These are phyloP conservation scores for Ammodytes dubius DNA, from an alignment of 2,113 vertebrate genomes.

Conservation along the genomic window DNA sequence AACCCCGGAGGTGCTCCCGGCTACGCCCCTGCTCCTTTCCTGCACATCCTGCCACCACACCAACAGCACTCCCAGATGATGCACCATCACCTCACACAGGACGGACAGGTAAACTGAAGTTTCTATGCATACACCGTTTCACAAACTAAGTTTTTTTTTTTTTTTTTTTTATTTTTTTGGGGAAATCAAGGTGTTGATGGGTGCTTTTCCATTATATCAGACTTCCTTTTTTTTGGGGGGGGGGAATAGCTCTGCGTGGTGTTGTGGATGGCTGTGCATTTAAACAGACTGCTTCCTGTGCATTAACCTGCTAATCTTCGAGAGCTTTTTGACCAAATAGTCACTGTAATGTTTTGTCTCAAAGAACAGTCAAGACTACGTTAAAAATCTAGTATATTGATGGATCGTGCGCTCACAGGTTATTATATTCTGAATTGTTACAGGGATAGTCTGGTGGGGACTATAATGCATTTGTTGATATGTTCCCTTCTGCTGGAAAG, in stretches of 20 bases:
- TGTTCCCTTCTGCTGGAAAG: neutral
- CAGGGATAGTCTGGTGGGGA: too few species aligned
- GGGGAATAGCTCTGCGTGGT: neutral
- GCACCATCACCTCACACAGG: conserved; percentile 89
- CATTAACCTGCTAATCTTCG: neutral
- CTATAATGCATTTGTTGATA: neutral
- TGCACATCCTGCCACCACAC: conserved; percentile 95
- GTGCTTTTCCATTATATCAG: neutral
- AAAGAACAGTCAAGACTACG: neutral
- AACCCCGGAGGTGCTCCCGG: conserved; percentile 92
- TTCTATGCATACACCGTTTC: neutral
- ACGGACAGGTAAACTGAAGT: conserved; percentile 78
- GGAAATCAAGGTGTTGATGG: neutral
- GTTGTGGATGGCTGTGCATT: neutral
- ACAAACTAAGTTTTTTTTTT: neutral
- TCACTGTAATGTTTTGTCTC: neutral
- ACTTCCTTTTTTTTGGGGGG: neutral
- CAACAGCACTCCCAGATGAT: conserved; percentile 97
- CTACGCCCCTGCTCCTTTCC: conserved; percentile 91
- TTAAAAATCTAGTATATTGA: neutral
- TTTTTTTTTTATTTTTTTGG: too few species aligned
- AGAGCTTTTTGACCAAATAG: neutral
- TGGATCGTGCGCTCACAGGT: neutral
- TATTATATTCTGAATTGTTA: too few species aligned
- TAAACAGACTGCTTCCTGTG: neutral